These are phyloP conservation scores for Coenonympha glycerion DNA, from an alignment of 2,888 invertebrate species.

Conservation along the genomic window DNA sequence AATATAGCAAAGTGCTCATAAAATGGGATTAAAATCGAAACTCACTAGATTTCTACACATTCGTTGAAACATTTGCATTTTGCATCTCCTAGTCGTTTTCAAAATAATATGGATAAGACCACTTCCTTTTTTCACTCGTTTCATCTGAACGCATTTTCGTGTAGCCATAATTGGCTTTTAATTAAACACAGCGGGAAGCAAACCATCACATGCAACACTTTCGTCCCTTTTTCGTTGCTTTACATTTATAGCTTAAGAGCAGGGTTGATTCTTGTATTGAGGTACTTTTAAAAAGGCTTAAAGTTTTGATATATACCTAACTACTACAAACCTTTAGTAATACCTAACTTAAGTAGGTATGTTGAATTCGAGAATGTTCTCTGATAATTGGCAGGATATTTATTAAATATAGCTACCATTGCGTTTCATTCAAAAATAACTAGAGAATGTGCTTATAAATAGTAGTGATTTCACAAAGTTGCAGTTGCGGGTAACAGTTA, in stretches of 20 bases:
- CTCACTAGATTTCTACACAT: background rate
- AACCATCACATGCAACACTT: conserved; percentile 7
- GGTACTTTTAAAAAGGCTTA: background rate
- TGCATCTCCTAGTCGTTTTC: background rate
- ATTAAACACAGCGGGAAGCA: conserved; percentile 9
- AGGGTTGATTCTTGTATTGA: background rate
- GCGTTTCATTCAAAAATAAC: no score
- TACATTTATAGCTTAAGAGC: background rate
- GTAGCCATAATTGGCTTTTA: conserved; percentile 8
- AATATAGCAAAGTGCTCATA: no score
- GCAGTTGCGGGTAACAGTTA: no score
- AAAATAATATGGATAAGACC: background rate
- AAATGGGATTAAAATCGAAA: no score
- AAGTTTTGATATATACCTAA: background rate
- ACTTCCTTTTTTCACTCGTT: background rate
- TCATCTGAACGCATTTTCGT: conserved; percentile 1
- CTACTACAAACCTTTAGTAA: no score
- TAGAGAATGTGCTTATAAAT: no score
- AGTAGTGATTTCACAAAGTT: no score
- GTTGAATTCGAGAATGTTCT: no score
- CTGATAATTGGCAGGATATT: no score
- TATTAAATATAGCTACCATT: no score
- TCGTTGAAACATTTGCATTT: background rate
- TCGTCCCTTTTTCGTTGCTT: conserved; percentile 13
- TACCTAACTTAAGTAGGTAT: no score